These are phyloP conservation scores for Heliconius aoede DNA, from an alignment of 2,888 invertebrate genomes.

Conservation along the genomic window DNA sequence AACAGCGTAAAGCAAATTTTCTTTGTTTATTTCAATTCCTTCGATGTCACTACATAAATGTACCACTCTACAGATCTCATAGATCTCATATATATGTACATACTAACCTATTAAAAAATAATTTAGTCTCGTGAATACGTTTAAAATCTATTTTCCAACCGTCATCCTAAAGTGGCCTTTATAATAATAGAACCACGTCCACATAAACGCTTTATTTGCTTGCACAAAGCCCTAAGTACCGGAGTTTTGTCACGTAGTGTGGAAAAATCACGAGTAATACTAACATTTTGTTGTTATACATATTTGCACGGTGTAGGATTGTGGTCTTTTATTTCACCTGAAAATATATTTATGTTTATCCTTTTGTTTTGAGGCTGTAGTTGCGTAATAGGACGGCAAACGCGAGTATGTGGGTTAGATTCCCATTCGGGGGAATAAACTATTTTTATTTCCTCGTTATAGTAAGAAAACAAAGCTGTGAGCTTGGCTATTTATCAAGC, in stretches of 20 bases:
- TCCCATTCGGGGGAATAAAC: not conserved
- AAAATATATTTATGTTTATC: not conserved
- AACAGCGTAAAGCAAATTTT: too few relatives aligned
- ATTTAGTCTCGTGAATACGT: not conserved
- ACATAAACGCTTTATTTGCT: constrained; percentile 3
- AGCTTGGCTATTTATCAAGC: too few relatives aligned
- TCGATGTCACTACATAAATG: too few relatives aligned
- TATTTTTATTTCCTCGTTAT: not conserved
- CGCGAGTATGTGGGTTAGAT: not conserved
- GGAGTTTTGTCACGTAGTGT: constrained; percentile 14
- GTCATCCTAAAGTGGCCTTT: too few relatives aligned
- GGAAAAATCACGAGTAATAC: constrained; percentile 2
- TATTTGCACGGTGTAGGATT: not conserved
- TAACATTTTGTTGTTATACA: not conserved
- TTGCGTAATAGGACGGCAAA: not conserved
- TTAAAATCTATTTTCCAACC: not conserved
- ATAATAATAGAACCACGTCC: not conserved
- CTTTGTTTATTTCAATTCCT: too few relatives aligned
- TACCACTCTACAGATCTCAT: too few relatives aligned
- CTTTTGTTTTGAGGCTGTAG: not conserved
- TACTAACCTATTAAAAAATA: not conserved
- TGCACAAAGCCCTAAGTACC: not conserved
- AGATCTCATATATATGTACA: too few relatives aligned
- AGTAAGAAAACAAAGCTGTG: not conserved
- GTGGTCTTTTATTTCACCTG: not conserved